phyloP scores from a whole-genome alignment of 2,797 vertebrate species.

The Lemur catta region DNA sequence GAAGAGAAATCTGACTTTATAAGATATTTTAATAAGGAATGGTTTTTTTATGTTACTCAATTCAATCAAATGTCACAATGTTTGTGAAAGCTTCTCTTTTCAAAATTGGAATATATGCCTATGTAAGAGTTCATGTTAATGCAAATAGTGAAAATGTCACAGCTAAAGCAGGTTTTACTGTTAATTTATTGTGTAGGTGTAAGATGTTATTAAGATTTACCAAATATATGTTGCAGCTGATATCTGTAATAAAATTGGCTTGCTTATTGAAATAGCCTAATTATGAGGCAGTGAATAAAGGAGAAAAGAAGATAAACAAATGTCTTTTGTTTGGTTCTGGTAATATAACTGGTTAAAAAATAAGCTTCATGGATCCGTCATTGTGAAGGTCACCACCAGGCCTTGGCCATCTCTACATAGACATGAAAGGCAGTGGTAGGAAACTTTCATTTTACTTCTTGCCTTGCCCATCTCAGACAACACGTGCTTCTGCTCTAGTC shows the following conservation, averaged over 20 bases:
- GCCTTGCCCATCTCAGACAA: background rate
- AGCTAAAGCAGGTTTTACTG: slow-evolving; percentile 36
- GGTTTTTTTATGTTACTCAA: slow-evolving; percentile 59
- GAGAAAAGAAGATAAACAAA: background rate
- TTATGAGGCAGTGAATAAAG: background rate
- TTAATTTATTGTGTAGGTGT: slow-evolving; percentile 57
- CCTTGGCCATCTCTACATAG: background rate
- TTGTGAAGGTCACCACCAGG: background rate
- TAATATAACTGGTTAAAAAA: background rate
- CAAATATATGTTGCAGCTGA: slow-evolving; percentile 35
- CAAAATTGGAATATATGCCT: slow-evolving; percentile 49
- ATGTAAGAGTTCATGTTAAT: slow-evolving; percentile 54
- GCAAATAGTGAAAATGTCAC: slow-evolving; percentile 69
- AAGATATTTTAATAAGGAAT: slow-evolving; percentile 52
- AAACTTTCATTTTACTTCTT: background rate
- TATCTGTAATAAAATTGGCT: slow-evolving; percentile 37
- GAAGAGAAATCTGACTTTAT: slow-evolving; percentile 43
- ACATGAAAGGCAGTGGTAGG: background rate
- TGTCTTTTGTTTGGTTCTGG: background rate
- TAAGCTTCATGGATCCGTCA: background rate
- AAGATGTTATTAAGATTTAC: slow-evolving; percentile 57
- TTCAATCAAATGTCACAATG: slow-evolving; percentile 69
- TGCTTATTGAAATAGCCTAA: slow-evolving; percentile 19
- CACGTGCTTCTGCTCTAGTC: background rate
- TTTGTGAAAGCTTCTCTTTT: slow-evolving; percentile 60